Percentiles rank a stretch among this genome's conserved stretches.
Evolutionary conservation across 2,888 invertebrate species (phyloP).

Genomic region (Panzeria rudis): DNA sequence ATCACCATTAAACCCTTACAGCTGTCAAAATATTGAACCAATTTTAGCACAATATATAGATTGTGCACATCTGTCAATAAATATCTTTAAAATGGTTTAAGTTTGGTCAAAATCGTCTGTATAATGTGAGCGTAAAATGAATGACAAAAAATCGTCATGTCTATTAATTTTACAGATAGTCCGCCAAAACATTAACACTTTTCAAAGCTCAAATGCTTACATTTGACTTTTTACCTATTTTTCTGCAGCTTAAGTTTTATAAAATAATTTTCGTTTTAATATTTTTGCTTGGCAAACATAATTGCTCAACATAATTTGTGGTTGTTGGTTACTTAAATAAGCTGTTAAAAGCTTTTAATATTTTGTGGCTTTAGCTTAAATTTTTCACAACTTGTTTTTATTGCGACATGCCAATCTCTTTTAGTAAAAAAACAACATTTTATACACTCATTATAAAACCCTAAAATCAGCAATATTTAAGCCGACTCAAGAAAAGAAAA

Average conservation of each 20-base stretch:
- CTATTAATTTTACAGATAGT: too few species aligned
- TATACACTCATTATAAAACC: neutral
- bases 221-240: too few species aligned
- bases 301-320: slow-evolving; percentile 10
- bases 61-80: too few species aligned
- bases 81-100: too few species aligned
- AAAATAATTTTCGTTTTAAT: neutral
- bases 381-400: neutral
- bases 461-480: slow-evolving; percentile 27
- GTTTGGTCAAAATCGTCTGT: too few species aligned
- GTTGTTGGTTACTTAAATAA: slow-evolving; percentile 22
- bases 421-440: slow-evolving; percentile 1
- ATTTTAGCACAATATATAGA: too few species aligned
- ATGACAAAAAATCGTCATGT: too few species aligned
- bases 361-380: neutral
- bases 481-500: neutral
- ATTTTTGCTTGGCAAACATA: slow-evolving; percentile 19
- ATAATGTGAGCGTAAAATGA: too few species aligned
- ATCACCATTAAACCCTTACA: too few species aligned
- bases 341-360: slow-evolving; percentile 37
- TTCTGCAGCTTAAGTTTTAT: neutral
- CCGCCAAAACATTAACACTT: too few species aligned
- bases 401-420: neutral
- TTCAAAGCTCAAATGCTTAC: too few species aligned
- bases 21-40: too few species aligned